Conservation (phyloP, 2,888 invertebrate species). For the Troglohyphantes excavatus region DNA sequence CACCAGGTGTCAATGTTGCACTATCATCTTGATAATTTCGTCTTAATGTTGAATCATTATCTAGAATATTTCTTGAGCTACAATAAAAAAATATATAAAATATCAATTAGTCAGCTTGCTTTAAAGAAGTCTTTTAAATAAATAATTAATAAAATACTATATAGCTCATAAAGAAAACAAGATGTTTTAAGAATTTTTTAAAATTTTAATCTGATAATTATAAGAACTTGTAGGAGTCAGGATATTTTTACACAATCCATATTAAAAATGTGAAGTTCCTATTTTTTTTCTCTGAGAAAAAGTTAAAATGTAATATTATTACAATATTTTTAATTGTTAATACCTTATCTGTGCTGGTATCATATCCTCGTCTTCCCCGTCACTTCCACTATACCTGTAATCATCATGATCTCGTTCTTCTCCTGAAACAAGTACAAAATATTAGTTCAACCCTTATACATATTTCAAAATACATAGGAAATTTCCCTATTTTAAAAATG, state of each 20-base stretch:
- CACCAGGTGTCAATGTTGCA: constrained; percentile 73
- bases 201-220: too few relatives aligned
- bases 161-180: too few relatives aligned
- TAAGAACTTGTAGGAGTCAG: too few relatives aligned
- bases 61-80: constrained; percentile 68
- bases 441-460: not conserved
- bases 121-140: too few relatives aligned
- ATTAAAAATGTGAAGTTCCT: not conserved
- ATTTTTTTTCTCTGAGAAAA: not conserved
- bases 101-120: too few relatives aligned
- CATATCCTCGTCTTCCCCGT: constrained; percentile 78
- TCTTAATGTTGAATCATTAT: constrained; percentile 74
- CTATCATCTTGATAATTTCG: constrained; percentile 76
- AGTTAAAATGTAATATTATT: not conserved
- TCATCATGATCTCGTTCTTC: constrained; percentile 77
- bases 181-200: too few relatives aligned
- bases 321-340: too few relatives aligned
- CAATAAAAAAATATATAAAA: not conserved
- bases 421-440: constrained; percentile 40
- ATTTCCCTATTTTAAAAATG: too few relatives aligned
- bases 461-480: not conserved
- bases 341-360: constrained; percentile 67
- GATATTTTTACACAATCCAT: not conserved
- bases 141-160: too few relatives aligned
- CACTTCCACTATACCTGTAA: constrained; percentile 79